Evolutionary conservation across 35 echinoderm and acorn worm species (phyloP), one percentile per base, ranked within the genome.

Genomic region (Antedon bifida): DNA sequence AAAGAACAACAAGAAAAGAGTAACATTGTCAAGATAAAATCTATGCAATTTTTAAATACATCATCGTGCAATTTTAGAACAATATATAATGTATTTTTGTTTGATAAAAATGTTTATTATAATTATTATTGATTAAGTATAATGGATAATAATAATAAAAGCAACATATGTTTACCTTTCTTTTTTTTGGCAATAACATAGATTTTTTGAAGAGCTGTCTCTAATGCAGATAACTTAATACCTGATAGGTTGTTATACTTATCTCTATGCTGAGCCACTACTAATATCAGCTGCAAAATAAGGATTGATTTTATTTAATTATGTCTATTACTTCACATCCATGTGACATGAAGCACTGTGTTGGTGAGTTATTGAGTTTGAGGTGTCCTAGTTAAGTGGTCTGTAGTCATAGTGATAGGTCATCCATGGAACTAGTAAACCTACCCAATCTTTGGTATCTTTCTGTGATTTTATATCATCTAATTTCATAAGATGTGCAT

Each of bases 211-310:
- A 96, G 42, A 8, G 90, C 93, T 76, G 87, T 87, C 34, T 87
- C 81, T 9, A 96, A 82, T 2, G 90, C 87, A 3, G 86, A 74
- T 34, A 96, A 45, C 82, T 96, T 96, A 39, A 92, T 92, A 12
- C 93, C 93, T 30, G 85, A 86, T 31, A 88, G 38, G 34, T 88
- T 82, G 31, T 89, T 92, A 51, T 82, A 84, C 55, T 82, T 91
- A 80, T 96, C 89, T 83, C 93, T 73, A 35, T 96, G 93, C 74
- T 96, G 93, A 38, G 93, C 93, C 34, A 96, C 90, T 7, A 96
- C 87, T 76, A 96, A 82, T 0, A 78, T 85, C 30, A 91, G 83
- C 93, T 96, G 75, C 77, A 9, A 86, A 73, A 81, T 32, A 17
- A 35, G 0, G 34, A n/a, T 3, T 78, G 10, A 3, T 3, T 36